phyloP scores from a whole-genome alignment of 2,113 vertebrate species.

The Channa maculata region DNA sequence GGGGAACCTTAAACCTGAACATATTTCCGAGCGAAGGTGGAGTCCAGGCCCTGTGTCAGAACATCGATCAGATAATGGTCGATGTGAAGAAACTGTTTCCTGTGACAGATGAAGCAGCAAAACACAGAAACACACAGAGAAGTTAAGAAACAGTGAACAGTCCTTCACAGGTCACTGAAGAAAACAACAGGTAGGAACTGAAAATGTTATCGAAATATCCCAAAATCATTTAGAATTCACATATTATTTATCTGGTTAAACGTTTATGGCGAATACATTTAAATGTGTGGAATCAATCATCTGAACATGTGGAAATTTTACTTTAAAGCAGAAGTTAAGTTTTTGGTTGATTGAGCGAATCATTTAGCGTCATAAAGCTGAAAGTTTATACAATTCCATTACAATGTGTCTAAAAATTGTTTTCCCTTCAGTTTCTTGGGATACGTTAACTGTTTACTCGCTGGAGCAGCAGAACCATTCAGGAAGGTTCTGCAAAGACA shows the following conservation, averaged over 20 bases:
- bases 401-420: no score
- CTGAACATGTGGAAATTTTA: background rate
- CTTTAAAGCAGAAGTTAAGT: no score
- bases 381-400: no score
- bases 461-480: no score
- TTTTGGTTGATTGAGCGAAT: no score
- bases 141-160: constrained; percentile 13
- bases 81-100: constrained; percentile 27
- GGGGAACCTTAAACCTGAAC: no score
- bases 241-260: background rate
- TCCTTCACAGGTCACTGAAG: background rate
- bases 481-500: no score
- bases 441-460: no score
- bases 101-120: constrained; percentile 39
- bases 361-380: no score
- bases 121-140: background rate
- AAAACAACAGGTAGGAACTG: constrained; percentile 52
- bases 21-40: background rate
- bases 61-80: constrained; percentile 22
- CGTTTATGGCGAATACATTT: background rate
- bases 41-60: background rate
- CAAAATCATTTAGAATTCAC: background rate
- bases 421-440: no score
- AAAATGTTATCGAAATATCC: background rate
- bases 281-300: background rate